Base-by-base conservation (phyloP, 2,113 vertebrate species). In the Dryoscopus gambensis region DNA sequence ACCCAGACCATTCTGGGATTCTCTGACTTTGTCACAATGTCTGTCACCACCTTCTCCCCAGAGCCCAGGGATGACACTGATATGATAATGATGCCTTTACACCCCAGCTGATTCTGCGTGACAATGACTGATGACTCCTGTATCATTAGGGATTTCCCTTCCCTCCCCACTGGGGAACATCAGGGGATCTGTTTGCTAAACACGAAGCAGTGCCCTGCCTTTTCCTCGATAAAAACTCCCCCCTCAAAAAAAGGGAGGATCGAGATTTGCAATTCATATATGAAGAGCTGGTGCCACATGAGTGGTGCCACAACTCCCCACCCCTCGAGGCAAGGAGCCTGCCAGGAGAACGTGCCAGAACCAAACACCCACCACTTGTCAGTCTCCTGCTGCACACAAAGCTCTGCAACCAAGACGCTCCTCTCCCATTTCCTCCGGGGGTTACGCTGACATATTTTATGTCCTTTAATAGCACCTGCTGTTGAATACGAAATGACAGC, bases 341-440 rank as follows among this genome's bases (percentile, higher is more conserved):
- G 89, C 95, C 96, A 96, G 14, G 70, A 55, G 94, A 96, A 93
- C 79, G 92, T 95, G 96, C 92, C 93, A 91, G 92, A 20, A 6
- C 35, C 40, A 2, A 59, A 95, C 93, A 60, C 92, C 95, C 89
- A 95, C 95, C 68, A 1, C 89, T 94, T 87, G 93, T 95, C 95
- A 93, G 62, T 91, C 81, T 89, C 23, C 77, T 5, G 42, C 87
- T 70, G 55, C 10, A 9, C 68, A 53, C 91, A 37, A 40, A 84
- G 83, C 86, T 80, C 68, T 13, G 81, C 91, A 47, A 46, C 42
- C 68, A 33, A 56, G n/a, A 28, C 0, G 2, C 57, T 91, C 14
- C 85, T 60, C 78, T 60, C 67, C 70, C 65, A 0, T 76, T 71
- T 37, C 78, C 78, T 63, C 70, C 2, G 4, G 22, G 87, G 87